Conservation (phyloP, 1,140 invertebrate genomes). For the Hetaerina americana region DNA sequence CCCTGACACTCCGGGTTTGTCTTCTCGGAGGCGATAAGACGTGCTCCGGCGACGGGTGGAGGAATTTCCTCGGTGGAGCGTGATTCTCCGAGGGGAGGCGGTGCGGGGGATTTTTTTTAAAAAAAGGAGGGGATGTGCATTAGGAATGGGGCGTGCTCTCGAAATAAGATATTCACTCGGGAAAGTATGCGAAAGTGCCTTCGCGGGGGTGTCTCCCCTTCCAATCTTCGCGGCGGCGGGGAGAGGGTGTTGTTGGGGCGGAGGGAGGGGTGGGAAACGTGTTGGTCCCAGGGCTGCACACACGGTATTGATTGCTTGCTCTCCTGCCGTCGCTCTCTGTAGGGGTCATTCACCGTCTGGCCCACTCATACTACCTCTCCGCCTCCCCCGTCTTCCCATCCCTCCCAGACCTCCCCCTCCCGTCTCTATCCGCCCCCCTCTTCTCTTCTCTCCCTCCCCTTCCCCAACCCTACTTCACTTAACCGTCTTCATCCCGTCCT, state of each 20-base stretch:
- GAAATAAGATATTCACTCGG: not conserved
- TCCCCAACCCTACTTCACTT: not conserved
- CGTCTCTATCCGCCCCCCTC: not conserved
- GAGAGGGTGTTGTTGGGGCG: not conserved
- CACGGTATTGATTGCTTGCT: not conserved
- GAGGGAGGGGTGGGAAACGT: not conserved
- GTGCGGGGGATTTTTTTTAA: no score
- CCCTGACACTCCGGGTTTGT: no score
- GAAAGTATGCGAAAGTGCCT: not conserved
- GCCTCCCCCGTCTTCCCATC: not conserved
- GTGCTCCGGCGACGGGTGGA: no score
- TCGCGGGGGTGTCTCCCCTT: not conserved
- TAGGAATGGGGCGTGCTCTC: not conserved
- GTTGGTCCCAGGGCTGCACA: not conserved
- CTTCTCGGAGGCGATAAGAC: no score
- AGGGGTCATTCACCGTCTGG: not conserved
- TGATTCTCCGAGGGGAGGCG: no score
- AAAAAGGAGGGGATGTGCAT: no score
- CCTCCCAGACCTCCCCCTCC: not conserved
- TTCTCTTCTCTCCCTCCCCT: not conserved
- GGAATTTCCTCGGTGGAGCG: not conserved
- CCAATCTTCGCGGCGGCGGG: no score
- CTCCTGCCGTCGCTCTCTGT: not conserved
- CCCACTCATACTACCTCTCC: not conserved
- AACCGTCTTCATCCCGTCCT: not conserved